These are phyloP conservation scores for Drosophila limbata DNA, from an alignment of 2,888 invertebrate genomes.

Conservation along the genomic window DNA sequence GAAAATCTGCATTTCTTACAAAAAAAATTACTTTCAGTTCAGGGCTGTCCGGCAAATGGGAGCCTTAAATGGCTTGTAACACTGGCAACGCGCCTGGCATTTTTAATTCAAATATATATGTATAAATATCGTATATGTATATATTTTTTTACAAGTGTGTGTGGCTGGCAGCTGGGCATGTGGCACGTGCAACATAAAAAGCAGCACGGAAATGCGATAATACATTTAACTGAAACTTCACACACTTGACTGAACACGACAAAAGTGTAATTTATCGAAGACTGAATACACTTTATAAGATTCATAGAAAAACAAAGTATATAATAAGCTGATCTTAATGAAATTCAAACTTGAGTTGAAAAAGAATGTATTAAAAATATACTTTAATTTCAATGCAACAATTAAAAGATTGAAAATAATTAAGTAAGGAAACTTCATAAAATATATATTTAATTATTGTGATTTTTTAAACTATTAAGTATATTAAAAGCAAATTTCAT, in stretches of 20 bases:
- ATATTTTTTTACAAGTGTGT: background rate
- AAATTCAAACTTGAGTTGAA: no score
- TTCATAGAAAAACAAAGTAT: background rate
- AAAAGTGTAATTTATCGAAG: conserved; percentile 2
- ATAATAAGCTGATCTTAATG: background rate
- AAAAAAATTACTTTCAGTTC: conserved; percentile 18
- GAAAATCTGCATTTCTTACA: conserved; percentile 10
- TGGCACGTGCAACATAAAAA: conserved; percentile 59
- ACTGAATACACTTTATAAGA: background rate
- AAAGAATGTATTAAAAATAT: no score
- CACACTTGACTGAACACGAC: conserved; percentile 45
- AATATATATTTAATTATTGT: no score
- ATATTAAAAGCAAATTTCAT: no score
- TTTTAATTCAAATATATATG: conserved; percentile 67
- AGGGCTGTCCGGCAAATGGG: conserved; percentile 15
- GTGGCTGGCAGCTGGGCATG: conserved; percentile 19
- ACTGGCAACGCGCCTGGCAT: conserved; percentile 69
- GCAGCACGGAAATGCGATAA: conserved; percentile 53
- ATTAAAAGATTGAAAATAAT: no score
- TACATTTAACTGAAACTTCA: conserved; percentile 45
- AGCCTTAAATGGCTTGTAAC: conserved; percentile 66
- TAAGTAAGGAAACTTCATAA: no score
- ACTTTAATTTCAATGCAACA: no score
- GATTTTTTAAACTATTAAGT: no score
- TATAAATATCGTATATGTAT: conserved; percentile 7